Evolutionary conservation across 2,113 vertebrate genomes (phyloP).

Genomic region (Notarius lentiginosus): DNA sequence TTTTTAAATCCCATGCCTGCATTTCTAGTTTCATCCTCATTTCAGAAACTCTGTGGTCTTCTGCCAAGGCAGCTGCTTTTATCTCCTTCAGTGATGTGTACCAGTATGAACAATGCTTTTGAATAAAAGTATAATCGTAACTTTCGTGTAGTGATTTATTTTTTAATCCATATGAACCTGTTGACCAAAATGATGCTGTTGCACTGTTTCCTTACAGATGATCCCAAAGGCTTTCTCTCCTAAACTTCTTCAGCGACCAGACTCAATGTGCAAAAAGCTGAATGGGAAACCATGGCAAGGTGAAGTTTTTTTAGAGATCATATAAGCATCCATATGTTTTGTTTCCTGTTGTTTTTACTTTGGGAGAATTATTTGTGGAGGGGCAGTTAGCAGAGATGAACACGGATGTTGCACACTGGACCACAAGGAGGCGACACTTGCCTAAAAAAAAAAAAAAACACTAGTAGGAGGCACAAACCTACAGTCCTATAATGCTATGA

Average conservation of each 20-base stretch:
- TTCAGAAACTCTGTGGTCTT: slow-evolving; percentile 28
- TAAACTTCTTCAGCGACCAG: slow-evolving; percentile 44
- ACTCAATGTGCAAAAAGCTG: slow-evolving; percentile 38
- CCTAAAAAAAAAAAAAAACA: background rate
- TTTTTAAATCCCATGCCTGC: background rate
- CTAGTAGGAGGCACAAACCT: background rate
- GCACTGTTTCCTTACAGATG: slow-evolving; percentile 46
- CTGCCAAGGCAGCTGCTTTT: slow-evolving; percentile 32
- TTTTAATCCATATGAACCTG: background rate
- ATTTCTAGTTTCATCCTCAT: slow-evolving; percentile 17
- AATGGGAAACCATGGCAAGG: slow-evolving; percentile 15
- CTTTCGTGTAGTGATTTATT: slow-evolving; percentile 18
- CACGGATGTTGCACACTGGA: background rate
- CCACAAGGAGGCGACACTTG: slow-evolving; percentile 33
- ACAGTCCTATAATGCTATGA: background rate
- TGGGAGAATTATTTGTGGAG: background rate
- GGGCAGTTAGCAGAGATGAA: background rate
- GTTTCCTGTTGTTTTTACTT: background rate
- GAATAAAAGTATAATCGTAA: slow-evolving; percentile 27
- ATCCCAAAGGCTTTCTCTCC: slow-evolving; percentile 45
- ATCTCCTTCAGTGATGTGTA: slow-evolving; percentile 3
- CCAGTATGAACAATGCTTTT: slow-evolving; percentile 3
- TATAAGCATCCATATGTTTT: background rate
- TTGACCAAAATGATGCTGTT: background rate
- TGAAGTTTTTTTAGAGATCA: slow-evolving; percentile 28